These are phyloP conservation scores for Patiria miniata DNA, from an alignment of 35 echinoderm and acorn worm species.

Conservation along the genomic window DNA sequence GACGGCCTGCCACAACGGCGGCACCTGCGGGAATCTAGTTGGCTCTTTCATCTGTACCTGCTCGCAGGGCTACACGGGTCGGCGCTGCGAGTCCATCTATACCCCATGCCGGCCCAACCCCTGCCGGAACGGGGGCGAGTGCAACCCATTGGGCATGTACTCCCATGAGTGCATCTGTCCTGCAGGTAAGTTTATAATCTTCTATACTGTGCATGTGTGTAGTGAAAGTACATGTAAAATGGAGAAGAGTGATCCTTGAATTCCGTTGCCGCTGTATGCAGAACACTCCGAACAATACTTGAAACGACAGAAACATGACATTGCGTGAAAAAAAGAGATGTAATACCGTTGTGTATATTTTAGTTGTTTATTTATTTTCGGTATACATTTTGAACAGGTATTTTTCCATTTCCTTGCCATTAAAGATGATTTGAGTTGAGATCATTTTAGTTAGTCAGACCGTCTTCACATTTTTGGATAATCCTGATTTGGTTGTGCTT, in stretches of 20 bases:
- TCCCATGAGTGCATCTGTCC: conserved; percentile 23
- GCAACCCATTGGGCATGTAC: conserved; percentile 11
- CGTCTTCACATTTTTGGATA: neutral
- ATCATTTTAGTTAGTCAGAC: neutral
- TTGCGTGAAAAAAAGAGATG: too few relatives aligned
- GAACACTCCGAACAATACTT: too few relatives aligned
- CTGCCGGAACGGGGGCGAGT: conserved; percentile 35
- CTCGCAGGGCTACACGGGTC: neutral
- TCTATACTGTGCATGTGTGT: too few relatives aligned
- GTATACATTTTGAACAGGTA: too few relatives aligned
- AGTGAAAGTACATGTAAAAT: too few relatives aligned
- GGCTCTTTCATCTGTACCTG: conserved; percentile 50
- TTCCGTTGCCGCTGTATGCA: too few relatives aligned
- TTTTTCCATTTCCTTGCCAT: too few relatives aligned
- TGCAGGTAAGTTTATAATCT: conserved; percentile 37
- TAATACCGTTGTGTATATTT: too few relatives aligned
- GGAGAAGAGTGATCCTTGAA: too few relatives aligned
- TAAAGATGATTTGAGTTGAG: neutral
- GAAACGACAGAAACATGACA: too few relatives aligned
- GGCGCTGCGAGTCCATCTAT: conserved; percentile 1
- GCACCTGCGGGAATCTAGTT: conserved; percentile 69
- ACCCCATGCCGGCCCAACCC: conserved; percentile 35
- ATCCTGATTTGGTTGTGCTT: neutral
- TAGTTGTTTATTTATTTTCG: too few relatives aligned
- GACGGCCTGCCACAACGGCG: conserved; percentile 65